A percentile compares a stretch with the other conserved stretches of the same genome.
Evolutionary conservation across 2,113 vertebrate genomes (phyloP).

Genomic region (Embiotoca jacksoni): DNA sequence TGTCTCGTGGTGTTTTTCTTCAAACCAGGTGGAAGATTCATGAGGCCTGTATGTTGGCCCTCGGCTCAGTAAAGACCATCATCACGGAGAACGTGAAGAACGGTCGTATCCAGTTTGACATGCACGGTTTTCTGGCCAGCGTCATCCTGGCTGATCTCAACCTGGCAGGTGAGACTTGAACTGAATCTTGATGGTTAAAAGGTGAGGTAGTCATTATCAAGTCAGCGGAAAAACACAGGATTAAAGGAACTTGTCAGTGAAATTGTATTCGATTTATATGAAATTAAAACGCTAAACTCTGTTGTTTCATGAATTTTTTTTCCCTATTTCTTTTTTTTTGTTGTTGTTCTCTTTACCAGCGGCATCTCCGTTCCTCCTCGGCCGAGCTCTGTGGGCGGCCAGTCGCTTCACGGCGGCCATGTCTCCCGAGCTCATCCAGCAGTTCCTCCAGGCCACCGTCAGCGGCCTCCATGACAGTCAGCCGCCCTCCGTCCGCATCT

Average conservation of each 20-base stretch:
- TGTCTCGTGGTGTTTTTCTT: not conserved
- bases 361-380: conserved; percentile 95
- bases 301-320: too few species aligned
- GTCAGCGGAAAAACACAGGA: not conserved
- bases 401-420: conserved; percentile 97
- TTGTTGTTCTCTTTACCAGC: conserved; percentile 39
- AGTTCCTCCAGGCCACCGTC: conserved; percentile 98
- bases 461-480: conserved; percentile 95
- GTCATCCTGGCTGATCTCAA: conserved; percentile 97
- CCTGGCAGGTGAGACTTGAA: conserved; percentile 85
- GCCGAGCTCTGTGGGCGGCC: conserved; percentile 96
- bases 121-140: conserved; percentile 95
- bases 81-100: conserved; percentile 96
- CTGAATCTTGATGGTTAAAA: not conserved
- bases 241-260: too few species aligned
- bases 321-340: not conserved
- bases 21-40: conserved; percentile 96
- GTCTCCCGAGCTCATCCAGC: conserved; percentile 98
- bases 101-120: conserved; percentile 95
- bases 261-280: too few species aligned
- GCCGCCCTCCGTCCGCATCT: conserved; percentile 95
- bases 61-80: conserved; percentile 96
- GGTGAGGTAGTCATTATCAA: not conserved
- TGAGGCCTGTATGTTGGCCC: conserved; percentile 96
- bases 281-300: too few species aligned